Base-by-base conservation (phyloP, 2,113 vertebrate species). In the Hucho hucho region DNA sequence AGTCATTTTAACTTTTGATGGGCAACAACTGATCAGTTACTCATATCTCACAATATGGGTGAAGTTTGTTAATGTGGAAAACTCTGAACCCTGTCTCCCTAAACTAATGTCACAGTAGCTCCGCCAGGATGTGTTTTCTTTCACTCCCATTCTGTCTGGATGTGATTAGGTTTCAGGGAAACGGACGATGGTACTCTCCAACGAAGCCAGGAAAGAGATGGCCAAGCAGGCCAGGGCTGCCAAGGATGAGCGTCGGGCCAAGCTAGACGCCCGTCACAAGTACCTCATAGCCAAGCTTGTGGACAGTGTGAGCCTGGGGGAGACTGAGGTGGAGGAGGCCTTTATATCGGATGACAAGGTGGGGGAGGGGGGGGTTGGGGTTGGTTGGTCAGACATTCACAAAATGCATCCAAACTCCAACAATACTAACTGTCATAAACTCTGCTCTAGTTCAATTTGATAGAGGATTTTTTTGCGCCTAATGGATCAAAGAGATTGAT, bases 341-440 rank as follows among this genome's bases (percentile, higher is more conserved):
- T 74, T 95, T 59, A 68, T 94, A 81, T 91, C 92, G 43, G 93
- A 95, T 81, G 91, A 93, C 4, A 93, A 93, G 90, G 95, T 95
- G 24, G 6, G 16, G 13, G 18, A 3, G 4, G 53, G 4, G 4
- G 53, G 37, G 53, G 53, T 47, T 47, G 9, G 2, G 49, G 0
- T 18, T n/a, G 18, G 1, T 22, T 61, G 13, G 58, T 61, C 18
- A 61, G 58, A 9, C 58, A 53, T 53, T 61, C n/a, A 22, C 58
- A 22, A 61, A 61, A 61, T 13, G n/a, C 22, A 70, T 29, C 63
- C 18, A 18, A 5, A 14, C 49, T 53, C 49, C 49, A 16, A 11
- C 24, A 12, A 4, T 61, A 61, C 58, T 24, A n/a, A 22, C n/a
- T 61, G 58, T 6, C 18, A 22, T 22, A 61, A 7, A 53, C 73